A percentile compares a stretch with the other conserved stretches of the same genome.
Conservation (phyloP, 2,888 invertebrate genomes). For the Drosophila atripex region DNA sequence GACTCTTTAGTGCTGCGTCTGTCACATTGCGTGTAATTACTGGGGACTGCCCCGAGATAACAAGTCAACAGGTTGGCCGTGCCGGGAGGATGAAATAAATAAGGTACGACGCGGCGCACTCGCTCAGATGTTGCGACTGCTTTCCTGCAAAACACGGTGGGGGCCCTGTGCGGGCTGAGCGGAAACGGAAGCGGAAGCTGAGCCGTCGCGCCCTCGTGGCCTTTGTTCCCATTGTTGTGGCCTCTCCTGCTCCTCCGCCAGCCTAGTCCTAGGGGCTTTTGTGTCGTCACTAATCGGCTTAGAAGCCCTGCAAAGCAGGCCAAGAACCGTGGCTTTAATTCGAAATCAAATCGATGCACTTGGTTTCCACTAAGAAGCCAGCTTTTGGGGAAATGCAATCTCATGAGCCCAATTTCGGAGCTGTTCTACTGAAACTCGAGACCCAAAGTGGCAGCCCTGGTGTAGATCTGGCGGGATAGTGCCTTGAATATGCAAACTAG, state of each 20-base stretch:
- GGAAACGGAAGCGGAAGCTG: constrained; percentile 34
- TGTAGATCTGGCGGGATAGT: too few species aligned
- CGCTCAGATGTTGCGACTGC: background rate
- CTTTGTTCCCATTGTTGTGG: background rate
- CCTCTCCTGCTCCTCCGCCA: background rate
- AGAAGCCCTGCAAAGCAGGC: constrained; percentile 6
- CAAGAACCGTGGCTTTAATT: constrained; percentile 5
- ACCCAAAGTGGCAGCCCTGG: too few species aligned
- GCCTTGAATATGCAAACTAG: background rate
- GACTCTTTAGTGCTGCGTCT: constrained; percentile 14
- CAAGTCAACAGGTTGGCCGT: constrained; percentile 7
- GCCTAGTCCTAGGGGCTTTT: constrained; percentile 24
- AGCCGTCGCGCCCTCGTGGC: constrained; percentile 3
- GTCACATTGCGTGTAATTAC: constrained; percentile 20
- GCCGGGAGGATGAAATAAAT: too few species aligned
- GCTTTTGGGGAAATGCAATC: too few species aligned
- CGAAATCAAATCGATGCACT: background rate
- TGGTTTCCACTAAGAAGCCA: too few species aligned
- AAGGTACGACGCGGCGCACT: too few species aligned
- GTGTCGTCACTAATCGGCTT: constrained; percentile 35
- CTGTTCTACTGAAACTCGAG: too few species aligned
- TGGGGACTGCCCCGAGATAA: background rate
- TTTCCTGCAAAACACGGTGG: background rate
- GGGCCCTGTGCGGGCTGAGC: background rate
- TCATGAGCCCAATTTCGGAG: too few species aligned